Percentiles rank a stretch among this genome's conserved stretches.
phyloP scores from a whole-genome alignment of 2,797 vertebrate species.

The Tragelaphus oryx region DNA sequence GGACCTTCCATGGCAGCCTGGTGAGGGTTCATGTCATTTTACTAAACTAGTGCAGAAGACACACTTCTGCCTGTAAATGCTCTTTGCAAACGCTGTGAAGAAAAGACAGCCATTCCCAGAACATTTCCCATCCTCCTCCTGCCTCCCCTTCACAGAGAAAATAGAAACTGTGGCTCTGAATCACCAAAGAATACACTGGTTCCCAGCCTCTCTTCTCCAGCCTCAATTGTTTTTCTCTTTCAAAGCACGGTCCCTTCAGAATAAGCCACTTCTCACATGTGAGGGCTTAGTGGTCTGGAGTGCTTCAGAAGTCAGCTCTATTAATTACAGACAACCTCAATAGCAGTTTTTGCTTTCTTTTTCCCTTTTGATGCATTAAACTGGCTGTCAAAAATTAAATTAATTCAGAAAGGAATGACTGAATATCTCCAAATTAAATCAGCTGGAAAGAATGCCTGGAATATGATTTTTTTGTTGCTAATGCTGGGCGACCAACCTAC shows the following conservation, averaged over 20 bases:
- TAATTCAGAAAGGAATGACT: conserved; percentile 57
- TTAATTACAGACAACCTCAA: conserved; percentile 36
- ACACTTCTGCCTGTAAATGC: neutral
- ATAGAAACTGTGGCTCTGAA: neutral
- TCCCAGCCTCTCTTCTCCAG: neutral
- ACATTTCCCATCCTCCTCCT: conserved; percentile 1
- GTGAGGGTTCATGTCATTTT: conserved; percentile 20
- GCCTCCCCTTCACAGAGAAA: conserved; percentile 6
- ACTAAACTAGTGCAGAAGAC: neutral
- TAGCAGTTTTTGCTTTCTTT: conserved; percentile 20
- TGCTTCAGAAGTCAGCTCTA: conserved; percentile 9
- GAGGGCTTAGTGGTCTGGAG: neutral
- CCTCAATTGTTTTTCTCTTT: conserved; percentile 6
- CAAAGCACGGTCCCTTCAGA: neutral
- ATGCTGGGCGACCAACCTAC: neutral
- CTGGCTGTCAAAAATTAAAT: conserved; percentile 48
- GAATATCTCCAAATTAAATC: conserved; percentile 56
- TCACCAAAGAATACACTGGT: neutral
- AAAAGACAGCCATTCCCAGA: conserved; percentile 50
- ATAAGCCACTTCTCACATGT: neutral
- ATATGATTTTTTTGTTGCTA: conserved; percentile 16
- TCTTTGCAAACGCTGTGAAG: conserved; percentile 58
- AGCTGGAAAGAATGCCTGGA: conserved; percentile 48
- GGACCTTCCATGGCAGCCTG: conserved; percentile 30
- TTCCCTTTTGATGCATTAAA: conserved; percentile 48